phyloP scores from a whole-genome alignment of 2,888 invertebrate genomes.

The Plemyria rubiginata region DNA sequence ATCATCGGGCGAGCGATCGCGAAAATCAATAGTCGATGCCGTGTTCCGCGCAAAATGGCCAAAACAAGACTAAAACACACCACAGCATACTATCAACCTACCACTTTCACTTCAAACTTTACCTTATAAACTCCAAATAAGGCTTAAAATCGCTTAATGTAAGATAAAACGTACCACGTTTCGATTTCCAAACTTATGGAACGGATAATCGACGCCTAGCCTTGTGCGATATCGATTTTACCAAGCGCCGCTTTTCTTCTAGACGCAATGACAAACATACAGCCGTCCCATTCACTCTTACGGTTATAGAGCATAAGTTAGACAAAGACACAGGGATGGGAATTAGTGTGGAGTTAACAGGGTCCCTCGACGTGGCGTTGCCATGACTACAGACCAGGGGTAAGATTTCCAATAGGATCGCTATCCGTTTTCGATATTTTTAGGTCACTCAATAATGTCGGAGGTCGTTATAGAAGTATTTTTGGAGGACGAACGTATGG shows the following conservation, averaged over 20 bases:
- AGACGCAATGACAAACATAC: conserved; percentile 48
- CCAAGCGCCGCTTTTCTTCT: conserved; percentile 64
- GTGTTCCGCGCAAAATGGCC: conserved; percentile 54
- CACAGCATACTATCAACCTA: conserved; percentile 20
- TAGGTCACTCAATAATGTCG: conserved; percentile 60
- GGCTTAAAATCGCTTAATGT: conserved; percentile 22
- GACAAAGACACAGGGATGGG: conserved; percentile 50
- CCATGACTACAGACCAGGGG: conserved; percentile 73
- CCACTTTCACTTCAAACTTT: conserved; percentile 29
- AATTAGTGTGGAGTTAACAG: conserved; percentile 40
- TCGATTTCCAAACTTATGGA: conserved; percentile 45
- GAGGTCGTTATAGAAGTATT: conserved; percentile 60
- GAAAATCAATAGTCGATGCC: conserved; percentile 78
- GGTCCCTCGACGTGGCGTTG: conserved; percentile 66
- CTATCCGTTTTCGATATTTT: conserved; percentile 78
- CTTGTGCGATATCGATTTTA: conserved; percentile 86
- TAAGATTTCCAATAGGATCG: conserved; percentile 77
- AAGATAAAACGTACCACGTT: conserved; percentile 43
- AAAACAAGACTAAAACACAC: conserved; percentile 41
- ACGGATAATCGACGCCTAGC: conserved; percentile 84
- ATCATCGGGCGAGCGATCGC: conserved; percentile 61
- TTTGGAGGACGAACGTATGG: conserved; percentile 52
- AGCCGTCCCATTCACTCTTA: conserved; percentile 52
- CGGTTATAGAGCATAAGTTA: conserved; percentile 27
- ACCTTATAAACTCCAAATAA: conserved; percentile 17